These are phyloP conservation scores for Polydrusus pterygomalis DNA, from an alignment of 2,888 invertebrate genomes.

Conservation along the genomic window DNA sequence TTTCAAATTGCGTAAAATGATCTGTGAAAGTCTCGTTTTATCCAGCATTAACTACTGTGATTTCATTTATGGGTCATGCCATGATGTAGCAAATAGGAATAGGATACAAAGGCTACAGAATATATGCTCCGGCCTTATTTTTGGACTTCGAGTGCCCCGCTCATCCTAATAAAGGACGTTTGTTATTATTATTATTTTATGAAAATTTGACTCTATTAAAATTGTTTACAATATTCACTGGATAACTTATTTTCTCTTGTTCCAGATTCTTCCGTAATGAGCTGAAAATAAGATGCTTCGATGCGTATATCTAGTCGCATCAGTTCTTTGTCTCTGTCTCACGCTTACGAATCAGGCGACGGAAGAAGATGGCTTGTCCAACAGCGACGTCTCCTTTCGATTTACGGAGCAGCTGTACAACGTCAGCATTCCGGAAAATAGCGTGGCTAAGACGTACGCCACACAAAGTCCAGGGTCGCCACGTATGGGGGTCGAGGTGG, in stretches of 20 bases:
- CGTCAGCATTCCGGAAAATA: constrained; percentile 94
- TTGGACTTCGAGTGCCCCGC: too few relatives aligned
- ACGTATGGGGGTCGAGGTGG: constrained; percentile 85
- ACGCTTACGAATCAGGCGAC: constrained; percentile 53
- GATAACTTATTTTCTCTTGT: constrained; percentile 52
- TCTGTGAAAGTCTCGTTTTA: too few relatives aligned
- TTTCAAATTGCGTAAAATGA: too few relatives aligned
- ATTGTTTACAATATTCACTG: too few relatives aligned
- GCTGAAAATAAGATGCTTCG: constrained; percentile 68
- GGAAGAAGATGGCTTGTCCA: constrained; percentile 63
- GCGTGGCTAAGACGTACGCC: constrained; percentile 91
- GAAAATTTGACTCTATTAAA: too few relatives aligned
- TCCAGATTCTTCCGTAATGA: constrained; percentile 69
- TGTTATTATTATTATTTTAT: too few relatives aligned
- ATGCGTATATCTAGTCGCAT: constrained; percentile 64
- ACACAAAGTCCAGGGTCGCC: constrained; percentile 81
- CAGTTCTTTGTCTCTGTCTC: constrained; percentile 60
- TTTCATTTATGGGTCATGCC: too few relatives aligned
- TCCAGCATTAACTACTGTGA: too few relatives aligned
- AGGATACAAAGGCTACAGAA: too few relatives aligned
- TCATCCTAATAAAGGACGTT: too few relatives aligned
- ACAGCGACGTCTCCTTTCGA: constrained; percentile 73
- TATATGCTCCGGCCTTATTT: too few relatives aligned
- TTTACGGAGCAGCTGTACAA: constrained; percentile 88
- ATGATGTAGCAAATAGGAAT: too few relatives aligned